Conservation (phyloP, 2,797 vertebrate genomes). For the Gephyroberyx darwinii region DNA sequence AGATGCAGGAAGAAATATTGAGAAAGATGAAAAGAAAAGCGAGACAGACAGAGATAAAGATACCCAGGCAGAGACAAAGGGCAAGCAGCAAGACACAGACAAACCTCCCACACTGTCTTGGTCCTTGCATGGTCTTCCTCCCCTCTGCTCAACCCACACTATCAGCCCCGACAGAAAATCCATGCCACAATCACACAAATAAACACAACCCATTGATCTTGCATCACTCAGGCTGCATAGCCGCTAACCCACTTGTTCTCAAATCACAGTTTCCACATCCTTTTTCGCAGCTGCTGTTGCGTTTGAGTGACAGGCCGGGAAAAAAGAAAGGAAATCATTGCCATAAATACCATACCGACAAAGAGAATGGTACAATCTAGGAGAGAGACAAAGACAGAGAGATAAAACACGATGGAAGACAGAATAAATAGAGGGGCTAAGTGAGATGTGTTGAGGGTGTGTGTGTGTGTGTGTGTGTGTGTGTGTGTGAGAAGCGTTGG, state of each 20-base stretch:
- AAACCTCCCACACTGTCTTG: conserved; percentile 58
- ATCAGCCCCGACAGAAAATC: conserved; percentile 57
- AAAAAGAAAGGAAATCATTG: conserved; percentile 37
- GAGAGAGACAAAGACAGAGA: conserved; percentile 56
- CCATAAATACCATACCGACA: conserved; percentile 73
- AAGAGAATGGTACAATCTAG: conserved; percentile 53
- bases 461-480: conserved; percentile 28
- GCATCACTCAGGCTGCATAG: conserved; percentile 46
- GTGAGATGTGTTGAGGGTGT: conserved; percentile 38
- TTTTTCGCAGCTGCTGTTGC: conserved; percentile 56
- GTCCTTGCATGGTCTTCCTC: conserved; percentile 33
- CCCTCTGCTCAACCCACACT: conserved; percentile 63
- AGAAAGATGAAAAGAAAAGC: conserved; percentile 42
- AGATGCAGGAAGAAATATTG: conserved; percentile 12
- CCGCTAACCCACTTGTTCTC: conserved; percentile 65
- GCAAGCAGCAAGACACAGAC: conserved; percentile 47
- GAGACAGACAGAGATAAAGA: conserved; percentile 23
- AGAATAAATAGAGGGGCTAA: conserved; percentile 48
- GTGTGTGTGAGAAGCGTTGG: conserved; percentile 58
- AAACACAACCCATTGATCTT: conserved; percentile 57
- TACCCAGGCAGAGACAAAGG: conserved; percentile 51
- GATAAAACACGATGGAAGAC: conserved; percentile 58
- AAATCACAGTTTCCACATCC: conserved; percentile 61
- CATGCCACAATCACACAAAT: conserved; percentile 56
- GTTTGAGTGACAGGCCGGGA: conserved; percentile 71